Percentiles rank a stretch among this genome's conserved stretches.
phyloP scores from a whole-genome alignment of 2,888 invertebrate species.

The Stenotaenia linearis region DNA sequence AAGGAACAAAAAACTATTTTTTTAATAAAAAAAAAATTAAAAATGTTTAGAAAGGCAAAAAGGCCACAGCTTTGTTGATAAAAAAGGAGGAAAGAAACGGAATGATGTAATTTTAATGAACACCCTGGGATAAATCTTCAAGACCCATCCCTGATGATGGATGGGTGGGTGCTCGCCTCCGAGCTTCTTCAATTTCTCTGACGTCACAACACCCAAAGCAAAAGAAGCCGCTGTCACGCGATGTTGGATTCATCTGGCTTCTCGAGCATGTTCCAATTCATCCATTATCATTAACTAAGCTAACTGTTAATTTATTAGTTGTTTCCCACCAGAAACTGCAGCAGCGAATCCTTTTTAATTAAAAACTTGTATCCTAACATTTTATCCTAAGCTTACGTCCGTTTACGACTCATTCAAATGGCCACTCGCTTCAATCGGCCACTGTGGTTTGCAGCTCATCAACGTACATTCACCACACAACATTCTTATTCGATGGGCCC shows the following conservation, averaged over 20 bases:
- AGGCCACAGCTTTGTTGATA: background rate
- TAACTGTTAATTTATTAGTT: background rate
- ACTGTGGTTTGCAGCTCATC: constrained; percentile 5
- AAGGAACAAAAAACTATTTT: background rate
- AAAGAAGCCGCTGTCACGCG: constrained; percentile 5
- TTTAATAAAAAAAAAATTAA: background rate
- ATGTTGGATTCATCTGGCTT: background rate
- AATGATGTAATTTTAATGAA: constrained; percentile 9
- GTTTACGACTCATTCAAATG: background rate
- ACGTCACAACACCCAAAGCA: background rate
- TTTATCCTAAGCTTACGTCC: background rate
- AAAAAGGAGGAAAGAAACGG: background rate
- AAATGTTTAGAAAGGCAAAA: background rate
- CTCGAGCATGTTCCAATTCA: background rate
- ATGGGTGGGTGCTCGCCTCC: constrained; percentile 5
- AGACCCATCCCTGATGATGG: constrained; percentile 1
- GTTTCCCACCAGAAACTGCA: background rate
- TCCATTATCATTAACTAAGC: background rate
- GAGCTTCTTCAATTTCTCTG: constrained; percentile 9
- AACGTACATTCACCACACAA: background rate
- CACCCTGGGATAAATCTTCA: constrained; percentile 9
- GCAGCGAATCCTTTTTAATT: background rate
- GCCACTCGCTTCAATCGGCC: background rate
- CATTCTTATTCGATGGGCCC: background rate
- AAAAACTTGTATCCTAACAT: background rate